Base-by-base conservation (phyloP, 2,888 invertebrate genomes). In the Tachina grossa region DNA sequence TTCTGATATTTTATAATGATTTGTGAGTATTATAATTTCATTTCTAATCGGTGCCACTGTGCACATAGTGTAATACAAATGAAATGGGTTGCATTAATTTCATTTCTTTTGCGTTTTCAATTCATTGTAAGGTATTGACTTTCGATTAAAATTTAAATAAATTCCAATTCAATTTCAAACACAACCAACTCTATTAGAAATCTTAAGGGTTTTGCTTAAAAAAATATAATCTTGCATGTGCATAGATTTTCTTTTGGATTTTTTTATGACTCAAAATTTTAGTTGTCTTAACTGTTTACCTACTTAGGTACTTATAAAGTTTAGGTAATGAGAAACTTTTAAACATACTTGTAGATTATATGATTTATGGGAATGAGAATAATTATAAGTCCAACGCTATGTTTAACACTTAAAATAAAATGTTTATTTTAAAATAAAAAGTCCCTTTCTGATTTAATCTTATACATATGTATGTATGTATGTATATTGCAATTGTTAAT, bases 131-230 rank as follows among this genome's bases (percentile, higher is more conserved):
- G 55, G 22, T 55, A 55, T 57, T 39, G 39, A 39, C 39, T 59
- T 59, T 39, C n/a, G 59, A 39, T 39, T 39, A n/a, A 39, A 59
- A n/a, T 57, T 31, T 3, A 59, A 39, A 39, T 39, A 31, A 57
- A 57, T 31, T 39, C 59, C 14, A 59, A 59, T 39, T 59, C 39
- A 59, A 59, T 39, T 59, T 59, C 39, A 39, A 39, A 14, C 9
- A 13, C 59, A 39, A 11, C 9, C 14, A 59, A 31, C 14, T 14
- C 8, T 31, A 14, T 31, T 57, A 31, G 1, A n/a, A 39, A 59
- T 39, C 1, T 59, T 9, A 39, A 55, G 22, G 19, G 22, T 5
- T 55, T 22, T 53, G 10, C 9, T 1, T 19, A 22, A 53, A 22
- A 53, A 2, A 53, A 53, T 11, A 53, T 53, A 53, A 53, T 53